Evolutionary conservation across 1,140 invertebrate genomes (phyloP).

Genomic region (Dendrolimus kikuchii): DNA sequence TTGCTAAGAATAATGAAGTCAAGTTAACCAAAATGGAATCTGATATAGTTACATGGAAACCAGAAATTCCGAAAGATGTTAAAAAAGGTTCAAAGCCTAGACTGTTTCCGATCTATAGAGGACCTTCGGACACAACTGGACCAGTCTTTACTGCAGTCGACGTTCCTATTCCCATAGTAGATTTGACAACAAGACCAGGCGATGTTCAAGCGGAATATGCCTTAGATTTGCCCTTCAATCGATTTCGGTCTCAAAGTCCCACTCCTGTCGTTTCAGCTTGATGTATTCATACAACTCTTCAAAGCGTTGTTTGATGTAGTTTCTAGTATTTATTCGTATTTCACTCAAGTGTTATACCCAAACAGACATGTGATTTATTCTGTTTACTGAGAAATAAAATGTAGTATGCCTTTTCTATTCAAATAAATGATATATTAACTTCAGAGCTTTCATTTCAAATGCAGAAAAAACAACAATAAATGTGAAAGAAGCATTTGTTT

Average conservation of each 20-base stretch:
- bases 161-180: constrained; percentile 29
- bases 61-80: constrained; percentile 19
- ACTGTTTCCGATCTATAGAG: constrained; percentile 38
- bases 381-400: constrained; percentile 21
- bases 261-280: constrained; percentile 63
- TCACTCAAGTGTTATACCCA: constrained; percentile 49
- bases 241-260: constrained; percentile 65
- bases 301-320: constrained; percentile 37
- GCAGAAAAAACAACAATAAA: too few species aligned
- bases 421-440: neutral
- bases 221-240: constrained; percentile 62
- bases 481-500: too few species aligned
- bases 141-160: constrained; percentile 33
- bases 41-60: constrained; percentile 17
- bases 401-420: neutral
- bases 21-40: constrained; percentile 7
- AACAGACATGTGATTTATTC: constrained; percentile 40
- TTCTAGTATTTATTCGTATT: constrained; percentile 40
- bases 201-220: constrained; percentile 66
- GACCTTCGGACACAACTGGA: constrained; percentile 8
- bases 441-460: neutral
- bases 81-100: constrained; percentile 22
- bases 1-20: constrained; percentile 15
- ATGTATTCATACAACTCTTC: constrained; percentile 47
- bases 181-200: constrained; percentile 44